Percentiles rank a stretch among this genome's conserved stretches.
phyloP scores from a whole-genome alignment of 2,888 invertebrate species.

The Noctua pronuba region DNA sequence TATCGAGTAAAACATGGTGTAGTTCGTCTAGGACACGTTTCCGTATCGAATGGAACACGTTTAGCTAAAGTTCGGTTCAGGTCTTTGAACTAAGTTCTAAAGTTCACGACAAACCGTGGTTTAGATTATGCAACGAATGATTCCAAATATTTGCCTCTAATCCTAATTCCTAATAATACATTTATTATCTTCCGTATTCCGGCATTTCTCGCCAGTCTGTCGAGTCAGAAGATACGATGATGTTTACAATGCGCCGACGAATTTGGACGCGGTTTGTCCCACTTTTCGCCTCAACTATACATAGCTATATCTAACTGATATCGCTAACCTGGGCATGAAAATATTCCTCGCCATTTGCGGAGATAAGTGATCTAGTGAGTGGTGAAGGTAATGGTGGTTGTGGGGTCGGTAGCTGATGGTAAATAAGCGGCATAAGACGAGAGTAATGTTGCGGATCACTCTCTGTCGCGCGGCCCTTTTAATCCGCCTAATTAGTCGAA shows the following conservation, averaged over 20 bases:
- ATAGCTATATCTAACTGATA: conserved; percentile 32
- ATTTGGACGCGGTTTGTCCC: conserved; percentile 63
- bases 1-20: conserved; percentile 38
- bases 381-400: conserved; percentile 61
- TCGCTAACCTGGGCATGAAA: conserved; percentile 31
- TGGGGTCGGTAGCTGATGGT: conserved; percentile 47
- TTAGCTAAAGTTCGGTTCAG: conserved; percentile 57
- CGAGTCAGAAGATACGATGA: conserved; percentile 39
- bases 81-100: conserved; percentile 63
- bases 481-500: conserved; percentile 79
- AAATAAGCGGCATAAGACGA: conserved; percentile 59
- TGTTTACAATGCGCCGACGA: conserved; percentile 66
- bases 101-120: conserved; percentile 31
- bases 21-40: conserved; percentile 43
- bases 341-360: conserved; percentile 38
- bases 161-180: conserved; percentile 63
- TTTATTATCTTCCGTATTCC: conserved; percentile 62
- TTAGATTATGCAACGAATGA: conserved; percentile 22
- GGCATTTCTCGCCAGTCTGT: conserved; percentile 37
- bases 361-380: conserved; percentile 41
- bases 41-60: conserved; percentile 63
- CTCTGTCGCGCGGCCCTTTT: conserved; percentile 77
- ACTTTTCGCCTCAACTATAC: conserved; percentile 50
- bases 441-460: conserved; percentile 75
- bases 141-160: conserved; percentile 33